Conservation (phyloP, 2,113 vertebrate species). For the Lontra canadensis region DNA sequence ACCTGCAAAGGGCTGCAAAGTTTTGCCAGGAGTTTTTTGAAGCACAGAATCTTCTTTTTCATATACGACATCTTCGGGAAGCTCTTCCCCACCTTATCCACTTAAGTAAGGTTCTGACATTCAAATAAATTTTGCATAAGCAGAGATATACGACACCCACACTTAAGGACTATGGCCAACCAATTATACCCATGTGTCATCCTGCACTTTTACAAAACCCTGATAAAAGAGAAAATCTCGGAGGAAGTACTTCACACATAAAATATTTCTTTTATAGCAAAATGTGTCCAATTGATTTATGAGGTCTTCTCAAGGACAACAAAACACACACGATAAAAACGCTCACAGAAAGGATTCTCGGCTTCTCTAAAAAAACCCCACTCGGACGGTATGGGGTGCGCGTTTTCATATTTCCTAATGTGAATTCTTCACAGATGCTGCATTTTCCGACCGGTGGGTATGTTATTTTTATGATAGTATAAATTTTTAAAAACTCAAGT, state of each 20-base stretch:
- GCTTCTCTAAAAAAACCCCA: neutral
- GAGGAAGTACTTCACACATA: conserved; percentile 55
- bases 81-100: neutral
- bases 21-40: neutral
- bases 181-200: neutral
- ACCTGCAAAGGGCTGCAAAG: neutral
- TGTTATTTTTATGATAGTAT: neutral
- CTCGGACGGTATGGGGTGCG: neutral
- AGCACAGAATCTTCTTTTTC: neutral
- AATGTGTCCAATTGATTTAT: conserved; percentile 83
- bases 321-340: conserved; percentile 73
- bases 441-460: neutral
- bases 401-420: conserved; percentile 48
- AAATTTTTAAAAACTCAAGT: neutral
- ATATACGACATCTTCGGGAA: neutral
- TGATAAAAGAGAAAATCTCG: conserved; percentile 72
- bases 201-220: conserved; percentile 63
- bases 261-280: conserved; percentile 75
- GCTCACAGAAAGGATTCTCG: conserved; percentile 59
- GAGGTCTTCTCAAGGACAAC: conserved; percentile 76
- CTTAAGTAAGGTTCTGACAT: neutral
- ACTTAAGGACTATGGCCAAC: conserved; percentile 51
- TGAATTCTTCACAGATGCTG: neutral
- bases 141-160: conserved; percentile 4
- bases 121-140: conserved; percentile 57